Evolutionary conservation across 23 tunicate species (phyloP).

Genomic region (Ascidia mentula): DNA sequence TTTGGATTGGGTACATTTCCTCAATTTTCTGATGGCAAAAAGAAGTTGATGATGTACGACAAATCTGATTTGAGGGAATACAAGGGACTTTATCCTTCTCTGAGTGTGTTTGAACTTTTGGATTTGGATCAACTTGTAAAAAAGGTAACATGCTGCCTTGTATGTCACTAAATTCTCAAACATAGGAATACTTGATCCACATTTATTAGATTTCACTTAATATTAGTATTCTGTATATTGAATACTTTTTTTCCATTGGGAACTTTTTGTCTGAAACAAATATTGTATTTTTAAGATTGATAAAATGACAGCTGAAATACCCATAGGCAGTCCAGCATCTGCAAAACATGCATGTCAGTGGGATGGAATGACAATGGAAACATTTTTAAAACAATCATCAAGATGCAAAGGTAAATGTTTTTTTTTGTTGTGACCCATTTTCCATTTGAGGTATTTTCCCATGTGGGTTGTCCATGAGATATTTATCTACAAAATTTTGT

Average conservation of each 20-base stretch:
- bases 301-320: constrained; percentile 15
- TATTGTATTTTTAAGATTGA: constrained; percentile 3
- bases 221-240: no score
- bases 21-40: constrained; percentile 51
- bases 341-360: constrained; percentile 35
- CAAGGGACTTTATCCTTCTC: constrained; percentile 51
- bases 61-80: constrained; percentile 30
- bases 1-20: constrained; percentile 49
- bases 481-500: not conserved
- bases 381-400: constrained; percentile 31
- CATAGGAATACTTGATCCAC: no score
- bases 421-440: not conserved
- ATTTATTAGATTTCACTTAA: no score
- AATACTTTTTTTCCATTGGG: no score
- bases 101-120: constrained; percentile 45
- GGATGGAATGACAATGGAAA: constrained; percentile 62
- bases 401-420: constrained; percentile 9
- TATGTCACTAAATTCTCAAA: no score
- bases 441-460: no score
- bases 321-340: constrained; percentile 8
- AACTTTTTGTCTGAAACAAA: no score
- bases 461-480: not conserved
- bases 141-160: constrained; percentile 31
- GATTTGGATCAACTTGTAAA: constrained; percentile 5
- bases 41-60: constrained; percentile 25